Evolutionary conservation across 2,888 invertebrate species (phyloP), one percentile per base, ranked within the genome.

Genomic region (Bembecia ichneumoniformis): DNA sequence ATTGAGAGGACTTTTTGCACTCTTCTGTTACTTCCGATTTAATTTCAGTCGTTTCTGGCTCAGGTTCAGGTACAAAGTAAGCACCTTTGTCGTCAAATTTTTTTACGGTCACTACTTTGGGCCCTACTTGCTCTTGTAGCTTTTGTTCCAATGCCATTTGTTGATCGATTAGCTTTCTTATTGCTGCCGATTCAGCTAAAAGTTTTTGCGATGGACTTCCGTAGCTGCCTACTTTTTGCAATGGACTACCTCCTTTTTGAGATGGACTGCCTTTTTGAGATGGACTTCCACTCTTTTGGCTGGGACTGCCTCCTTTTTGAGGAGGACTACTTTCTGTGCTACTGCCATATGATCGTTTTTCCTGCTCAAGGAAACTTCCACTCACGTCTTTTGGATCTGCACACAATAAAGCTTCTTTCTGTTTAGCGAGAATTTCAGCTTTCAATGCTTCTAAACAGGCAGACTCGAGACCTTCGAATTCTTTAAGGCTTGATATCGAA

Each of bases 381-480:
- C 84, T 87, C 1, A 83, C 84, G 59, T 82, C 75, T 60, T 87
- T 87, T 11, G 87, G 87, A 58, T 91, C 91, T 2, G 90, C 90
- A 49, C 89, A 73, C 5, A 97, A 76, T 49, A 94, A 71, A 15
- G 94, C 94, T 63, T 96, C 96, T 72, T 96, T 96, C 77, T 95
- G 95, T 63, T 94, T 92, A 0, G 94, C 96, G 54, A 93, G 91
- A 46, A 93, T 89, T 82, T 97, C 96, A 48, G 94, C 93, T 60
- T 91, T 90, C 55, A 95, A 92, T 0, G 94, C 95, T 72, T 95
- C 95, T 46, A 94, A 89, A 63, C 96, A 94, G 16, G 96, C 96
- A 54, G 91, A 92, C 81, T 98, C 97, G 1, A 97, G 77, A 0
- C 95, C 94, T 86, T 98, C 97, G 73, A 97, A 97, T 73, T 98